phyloP scores from a whole-genome alignment of 1,140 invertebrate species.

The Cecropterus lyciades region DNA sequence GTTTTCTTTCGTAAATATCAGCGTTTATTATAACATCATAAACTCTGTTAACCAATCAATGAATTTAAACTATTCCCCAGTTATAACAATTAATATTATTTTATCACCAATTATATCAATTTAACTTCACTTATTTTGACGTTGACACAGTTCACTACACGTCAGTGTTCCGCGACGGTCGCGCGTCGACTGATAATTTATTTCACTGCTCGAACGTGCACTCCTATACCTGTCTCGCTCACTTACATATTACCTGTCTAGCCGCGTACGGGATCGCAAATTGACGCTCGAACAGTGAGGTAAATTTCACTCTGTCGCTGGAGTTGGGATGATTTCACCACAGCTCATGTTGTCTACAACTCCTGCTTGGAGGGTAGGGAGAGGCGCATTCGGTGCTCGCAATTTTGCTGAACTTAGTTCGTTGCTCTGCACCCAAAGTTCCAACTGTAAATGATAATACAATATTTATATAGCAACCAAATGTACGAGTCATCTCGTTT shows the following conservation, averaged over 20 bases:
- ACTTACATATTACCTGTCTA: constrained; percentile 35
- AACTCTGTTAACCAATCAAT: constrained; percentile 7
- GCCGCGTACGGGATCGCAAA: constrained; percentile 41
- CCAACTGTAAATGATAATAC: constrained; percentile 60
- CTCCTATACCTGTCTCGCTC: constrained; percentile 48
- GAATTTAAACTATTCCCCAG: constrained; percentile 12
- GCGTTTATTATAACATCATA: background rate
- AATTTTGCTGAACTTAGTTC: constrained; percentile 77
- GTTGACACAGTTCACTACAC: constrained; percentile 38
- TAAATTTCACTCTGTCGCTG: constrained; percentile 54
- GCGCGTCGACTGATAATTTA: constrained; percentile 37
- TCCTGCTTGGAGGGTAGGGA: constrained; percentile 38
- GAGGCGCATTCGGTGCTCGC: constrained; percentile 44
- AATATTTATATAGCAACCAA: too few relatives aligned
- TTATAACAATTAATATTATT: constrained; percentile 19
- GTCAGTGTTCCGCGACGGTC: constrained; percentile 39
- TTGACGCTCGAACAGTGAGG: constrained; percentile 52
- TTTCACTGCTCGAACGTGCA: constrained; percentile 47
- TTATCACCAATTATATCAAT: constrained; percentile 17
- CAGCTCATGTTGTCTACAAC: constrained; percentile 48
- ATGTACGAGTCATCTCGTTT: too few relatives aligned
- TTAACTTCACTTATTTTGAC: constrained; percentile 24
- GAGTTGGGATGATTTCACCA: constrained; percentile 56
- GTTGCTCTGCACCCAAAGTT: constrained; percentile 81
- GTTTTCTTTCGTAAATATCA: background rate